These are phyloP conservation scores for Chrysemys picta DNA, from an alignment of 2,113 vertebrate genomes.

Conservation along the genomic window DNA sequence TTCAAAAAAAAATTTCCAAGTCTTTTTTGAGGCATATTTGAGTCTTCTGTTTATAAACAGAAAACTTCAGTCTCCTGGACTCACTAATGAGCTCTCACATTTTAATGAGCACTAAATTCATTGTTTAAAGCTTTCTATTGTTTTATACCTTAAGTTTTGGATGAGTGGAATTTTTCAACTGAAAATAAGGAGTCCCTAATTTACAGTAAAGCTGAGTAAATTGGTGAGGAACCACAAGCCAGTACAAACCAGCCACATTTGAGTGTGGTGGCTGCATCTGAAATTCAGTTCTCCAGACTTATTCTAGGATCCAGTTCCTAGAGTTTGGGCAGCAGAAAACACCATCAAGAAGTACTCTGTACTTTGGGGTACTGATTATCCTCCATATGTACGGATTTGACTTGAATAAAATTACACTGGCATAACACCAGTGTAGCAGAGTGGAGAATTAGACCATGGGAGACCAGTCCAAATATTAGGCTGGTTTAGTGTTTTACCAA, in stretches of 20 bases:
- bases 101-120: background rate
- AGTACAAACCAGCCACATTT: background rate
- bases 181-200: background rate
- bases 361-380: background rate
- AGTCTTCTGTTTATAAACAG: background rate
- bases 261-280: background rate
- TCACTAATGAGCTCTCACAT: background rate
- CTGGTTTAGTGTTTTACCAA: background rate
- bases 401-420: conserved; percentile 8
- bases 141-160: background rate
- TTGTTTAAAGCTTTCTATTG: background rate
- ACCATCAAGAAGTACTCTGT: background rate
- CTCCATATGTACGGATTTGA: background rate
- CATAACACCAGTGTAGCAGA: accelerated
- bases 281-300: background rate
- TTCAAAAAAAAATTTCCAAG: background rate
- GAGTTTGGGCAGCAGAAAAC: background rate
- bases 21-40: background rate
- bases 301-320: background rate
- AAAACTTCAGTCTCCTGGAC: background rate
- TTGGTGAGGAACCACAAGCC: background rate
- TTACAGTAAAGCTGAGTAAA: background rate
- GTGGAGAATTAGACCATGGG: background rate
- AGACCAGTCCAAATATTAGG: background rate
- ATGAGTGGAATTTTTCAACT: background rate